Percentiles rank a stretch among this genome's conserved stretches.
Conservation (phyloP, 1,140 invertebrate species). For the Nixonia krombeini region DNA sequence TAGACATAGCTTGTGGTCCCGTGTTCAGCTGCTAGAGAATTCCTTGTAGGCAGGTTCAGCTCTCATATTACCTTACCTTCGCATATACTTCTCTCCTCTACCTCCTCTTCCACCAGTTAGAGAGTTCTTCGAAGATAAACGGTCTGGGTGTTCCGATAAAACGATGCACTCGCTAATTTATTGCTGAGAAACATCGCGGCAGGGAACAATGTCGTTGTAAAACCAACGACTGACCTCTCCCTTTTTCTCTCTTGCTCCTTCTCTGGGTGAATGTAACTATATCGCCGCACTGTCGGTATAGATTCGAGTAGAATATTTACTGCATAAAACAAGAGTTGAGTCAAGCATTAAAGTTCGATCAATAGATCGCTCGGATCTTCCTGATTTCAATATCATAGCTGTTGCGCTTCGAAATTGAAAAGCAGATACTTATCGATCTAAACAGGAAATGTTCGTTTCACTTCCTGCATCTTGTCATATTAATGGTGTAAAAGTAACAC, state of each 20-base stretch:
- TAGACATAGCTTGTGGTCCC: slow-evolving; percentile 11
- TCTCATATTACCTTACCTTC: slow-evolving; percentile 37
- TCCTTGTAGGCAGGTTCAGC: slow-evolving; percentile 29
- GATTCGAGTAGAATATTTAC: slow-evolving; percentile 15
- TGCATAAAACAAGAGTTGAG: not conserved
- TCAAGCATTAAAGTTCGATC: no score
- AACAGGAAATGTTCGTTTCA: no score
- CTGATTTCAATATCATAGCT: no score
- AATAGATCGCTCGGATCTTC: no score
- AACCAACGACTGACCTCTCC: slow-evolving; percentile 17
- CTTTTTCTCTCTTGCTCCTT: slow-evolving; percentile 2
- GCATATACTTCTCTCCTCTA: slow-evolving; percentile 18
- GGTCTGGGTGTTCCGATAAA: slow-evolving; percentile 49
- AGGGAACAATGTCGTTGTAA: slow-evolving; percentile 41
- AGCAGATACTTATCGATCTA: no score
- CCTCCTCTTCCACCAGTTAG: slow-evolving; percentile 17
- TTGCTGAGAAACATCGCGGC: slow-evolving; percentile 40
- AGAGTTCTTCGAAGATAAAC: slow-evolving; percentile 47
- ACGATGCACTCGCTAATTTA: slow-evolving; percentile 53
- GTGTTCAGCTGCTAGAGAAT: slow-evolving; percentile 27
- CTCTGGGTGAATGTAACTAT: slow-evolving; percentile 12
- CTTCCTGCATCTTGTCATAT: no score
- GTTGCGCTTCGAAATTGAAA: no score
- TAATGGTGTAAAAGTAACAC: no score
- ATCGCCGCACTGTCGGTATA: slow-evolving; percentile 12